Base-by-base conservation (phyloP, 2,113 vertebrate species). In the Hypanus sabinus region DNA sequence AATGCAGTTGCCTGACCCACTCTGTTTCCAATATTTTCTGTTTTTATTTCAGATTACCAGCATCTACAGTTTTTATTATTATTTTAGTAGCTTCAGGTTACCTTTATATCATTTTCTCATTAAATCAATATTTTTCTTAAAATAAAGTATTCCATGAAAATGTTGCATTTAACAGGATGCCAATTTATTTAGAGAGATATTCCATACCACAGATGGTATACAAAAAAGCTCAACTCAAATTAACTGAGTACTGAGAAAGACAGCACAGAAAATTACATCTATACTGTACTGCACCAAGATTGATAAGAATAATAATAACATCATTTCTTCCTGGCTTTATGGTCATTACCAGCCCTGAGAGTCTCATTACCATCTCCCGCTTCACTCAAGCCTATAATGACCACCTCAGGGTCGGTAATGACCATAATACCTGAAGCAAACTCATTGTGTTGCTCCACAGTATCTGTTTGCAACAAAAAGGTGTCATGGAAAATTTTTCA, bases 251-350 rank as follows among this genome's bases (percentile, higher is more conserved):
- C 36, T 36, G 68, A 92, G 90, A 93, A 22, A 93, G 68, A 93
- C 20, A 93, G 90, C 36, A 38, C 36, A 46, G 90, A 93, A 93
- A 46, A 93, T 93, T 93, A 71, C 90, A 70, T 93, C 24, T 65
- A 62, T 38, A 93, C 90, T 71, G 18, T 92, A 92, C 90, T 14
- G 90, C 62, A 27, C 90, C 22, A 33, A 93, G 90, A 93, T 93
- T 93, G 90, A 93, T 93, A 93, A 87, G 90, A 93, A 93, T 93
- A 93, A 73, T 93, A 93, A 93, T 93, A 93, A 73, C 90, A 70
- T 93, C 90, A 93, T 93, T 73, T 93, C 90, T 71, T 93, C 38
- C 90, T 24, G 90, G 90, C 68, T 38, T 93, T 93, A 93, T 46
- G 68, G 90, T 93, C 90, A 93, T 93, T 93, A 93, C 90, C 68